A percentile compares a stretch with the other conserved stretches of the same genome.
phyloP scores from a whole-genome alignment of 2,113 vertebrate genomes.

The Rattus norvegicus region GRCr8 NC_086031.1:13560001-13560500 shows the following conservation, averaged over 20 bases:
- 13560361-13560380: slow-evolving; percentile 55
- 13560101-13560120: not conserved
- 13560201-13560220: not conserved
- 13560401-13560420: not conserved
- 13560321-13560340: slow-evolving; percentile 24
- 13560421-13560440: slow-evolving; percentile 41
- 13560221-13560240: not conserved
- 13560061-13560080: not conserved
- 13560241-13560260: not conserved
- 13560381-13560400: not conserved
- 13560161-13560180: not conserved
- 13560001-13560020: not conserved
- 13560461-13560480: slow-evolving; percentile 53
- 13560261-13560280: not conserved
- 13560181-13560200: not conserved
- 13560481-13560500: slow-evolving; percentile 64
- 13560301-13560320: not conserved
- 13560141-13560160: not conserved
- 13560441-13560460: slow-evolving; percentile 23
- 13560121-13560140: not conserved
- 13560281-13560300: slow-evolving; percentile 1
- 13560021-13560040: no score
- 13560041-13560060: no score
- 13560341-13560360: not conserved
- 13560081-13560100: not conserved